Evolutionary conservation across 2,888 invertebrate species (phyloP).

Genomic region (Mayetiola destructor): DNA sequence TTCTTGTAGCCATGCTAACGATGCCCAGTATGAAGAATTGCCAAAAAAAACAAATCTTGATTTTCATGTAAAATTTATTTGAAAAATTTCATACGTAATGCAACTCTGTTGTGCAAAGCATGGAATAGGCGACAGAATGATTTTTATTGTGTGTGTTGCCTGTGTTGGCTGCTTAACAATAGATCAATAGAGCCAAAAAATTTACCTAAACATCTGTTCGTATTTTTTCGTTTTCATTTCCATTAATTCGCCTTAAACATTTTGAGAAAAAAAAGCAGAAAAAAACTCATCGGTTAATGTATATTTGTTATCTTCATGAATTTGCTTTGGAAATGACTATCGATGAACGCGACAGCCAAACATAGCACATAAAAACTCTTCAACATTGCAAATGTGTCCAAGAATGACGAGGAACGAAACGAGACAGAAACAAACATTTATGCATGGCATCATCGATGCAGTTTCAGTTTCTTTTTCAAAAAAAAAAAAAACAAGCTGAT

Average conservation of each 20-base stretch:
- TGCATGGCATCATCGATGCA: not conserved
- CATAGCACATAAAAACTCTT: too few relatives aligned
- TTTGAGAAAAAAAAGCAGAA: too few relatives aligned
- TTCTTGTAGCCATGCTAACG: too few relatives aligned
- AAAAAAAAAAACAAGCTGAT: not conserved
- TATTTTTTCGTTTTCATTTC: not conserved
- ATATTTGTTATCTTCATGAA: not conserved
- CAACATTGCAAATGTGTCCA: too few relatives aligned
- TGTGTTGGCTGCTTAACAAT: not conserved
- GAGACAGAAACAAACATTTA: too few relatives aligned
- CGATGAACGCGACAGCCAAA: not conserved
- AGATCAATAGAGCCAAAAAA: slow-evolving; percentile 5
- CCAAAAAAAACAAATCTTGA: too few relatives aligned
- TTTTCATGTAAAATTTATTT: slow-evolving; percentile 2
- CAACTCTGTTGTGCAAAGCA: not conserved
- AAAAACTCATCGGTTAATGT: slow-evolving; percentile 11
- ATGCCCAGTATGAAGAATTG: too few relatives aligned
- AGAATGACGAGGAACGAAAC: not conserved
- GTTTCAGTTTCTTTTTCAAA: too few relatives aligned
- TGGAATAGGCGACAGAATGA: too few relatives aligned
- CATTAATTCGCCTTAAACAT: too few relatives aligned
- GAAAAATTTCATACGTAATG: not conserved
- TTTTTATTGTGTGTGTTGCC: not conserved
- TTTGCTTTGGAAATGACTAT: too few relatives aligned
- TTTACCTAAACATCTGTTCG: slow-evolving; percentile 13